Evolutionary conservation across 2,888 invertebrate species (phyloP), one percentile per base, ranked within the genome.

Genomic region (Scotopteryx bipunctaria): DNA sequence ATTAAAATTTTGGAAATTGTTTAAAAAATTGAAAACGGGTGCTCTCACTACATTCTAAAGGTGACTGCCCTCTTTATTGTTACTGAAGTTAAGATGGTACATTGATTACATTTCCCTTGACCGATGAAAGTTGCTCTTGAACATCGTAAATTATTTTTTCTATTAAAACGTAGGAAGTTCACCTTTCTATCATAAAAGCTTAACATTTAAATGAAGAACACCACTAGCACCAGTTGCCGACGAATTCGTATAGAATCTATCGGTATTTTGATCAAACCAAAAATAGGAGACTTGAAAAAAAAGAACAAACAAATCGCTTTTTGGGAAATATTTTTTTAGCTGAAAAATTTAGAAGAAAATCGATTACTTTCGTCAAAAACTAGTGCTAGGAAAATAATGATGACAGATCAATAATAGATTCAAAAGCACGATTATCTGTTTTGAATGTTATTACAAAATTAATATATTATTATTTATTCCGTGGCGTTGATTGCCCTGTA

Each of bases 61-160:
- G 63, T 60, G 50, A 58, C 29, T 60, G 63, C 23, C 41, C 63
- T 51, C 58, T 60, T 60, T 60, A 60, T 58, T 51, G 58, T 62
- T 57, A 50, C 55, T 52, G 49, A 58, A 50, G 50, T 56, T 40
- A 57, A 42, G 42, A 36, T 51, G 31, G 6, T 17, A 29, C 46
- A 41, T 48, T 55, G 54, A 57, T 62, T 46, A 46, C 45, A 41
- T 51, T 61, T 50, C 51, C 40, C 38, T 37, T 23, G 9, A 9
- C 33, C 33, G 25, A 55, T 27, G 50, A 50, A 55, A 50, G 50
- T 49, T 36, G 23, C 23, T 35, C 31, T 19, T 36, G 15, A 35
- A 13, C 8, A 17, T 40, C 31, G 17, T 46, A 46, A 54, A 54
- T 55, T 54, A 53, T 43, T 31, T 44, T 53, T 48, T 53, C 42